Evolutionary conservation across 2,797 vertebrate species (phyloP).

Genomic region (Poeciliopsis paucimaculata): DNA sequence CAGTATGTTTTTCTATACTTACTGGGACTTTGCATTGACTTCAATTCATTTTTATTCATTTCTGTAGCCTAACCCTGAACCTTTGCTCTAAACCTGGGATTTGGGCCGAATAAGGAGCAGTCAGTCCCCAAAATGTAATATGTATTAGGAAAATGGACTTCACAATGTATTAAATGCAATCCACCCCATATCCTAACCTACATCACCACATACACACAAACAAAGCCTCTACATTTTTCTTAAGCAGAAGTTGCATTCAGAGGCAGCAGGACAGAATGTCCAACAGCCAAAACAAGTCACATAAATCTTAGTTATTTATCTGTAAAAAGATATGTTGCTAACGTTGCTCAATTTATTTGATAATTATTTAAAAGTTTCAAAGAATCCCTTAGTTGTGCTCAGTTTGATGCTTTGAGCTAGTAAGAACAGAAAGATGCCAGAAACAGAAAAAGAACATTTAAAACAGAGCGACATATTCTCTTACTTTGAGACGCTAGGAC

Average conservation of each 20-base stretch:
- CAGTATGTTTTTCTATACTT: too few relatives aligned
- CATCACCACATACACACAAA: neutral
- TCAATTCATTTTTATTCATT: too few relatives aligned
- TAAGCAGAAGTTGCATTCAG: conserved; percentile 10
- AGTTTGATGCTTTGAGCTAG: conserved; percentile 12
- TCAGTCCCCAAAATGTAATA: too few relatives aligned
- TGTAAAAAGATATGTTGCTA: conserved; percentile 6
- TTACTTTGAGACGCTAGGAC: conserved; percentile 3
- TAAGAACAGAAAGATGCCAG: conserved; percentile 6
- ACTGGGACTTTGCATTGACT: too few relatives aligned
- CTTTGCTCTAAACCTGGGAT: too few relatives aligned
- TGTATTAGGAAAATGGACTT: too few relatives aligned
- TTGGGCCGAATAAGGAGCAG: too few relatives aligned
- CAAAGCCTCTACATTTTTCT: neutral
- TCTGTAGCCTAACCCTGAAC: too few relatives aligned
- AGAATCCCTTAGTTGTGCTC: conserved; percentile 5
- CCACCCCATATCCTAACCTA: neutral
- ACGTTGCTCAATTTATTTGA: conserved; percentile 26
- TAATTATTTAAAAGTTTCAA: conserved; percentile 12
- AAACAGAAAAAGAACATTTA: neutral
- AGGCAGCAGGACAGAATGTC: neutral
- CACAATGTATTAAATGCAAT: too few relatives aligned
- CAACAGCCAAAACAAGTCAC: neutral
- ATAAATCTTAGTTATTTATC: neutral
- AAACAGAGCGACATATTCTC: neutral